Evolutionary conservation across 2,888 invertebrate genomes (phyloP), one percentile per base, ranked within the genome.

Genomic region (Acleris cristana): DNA sequence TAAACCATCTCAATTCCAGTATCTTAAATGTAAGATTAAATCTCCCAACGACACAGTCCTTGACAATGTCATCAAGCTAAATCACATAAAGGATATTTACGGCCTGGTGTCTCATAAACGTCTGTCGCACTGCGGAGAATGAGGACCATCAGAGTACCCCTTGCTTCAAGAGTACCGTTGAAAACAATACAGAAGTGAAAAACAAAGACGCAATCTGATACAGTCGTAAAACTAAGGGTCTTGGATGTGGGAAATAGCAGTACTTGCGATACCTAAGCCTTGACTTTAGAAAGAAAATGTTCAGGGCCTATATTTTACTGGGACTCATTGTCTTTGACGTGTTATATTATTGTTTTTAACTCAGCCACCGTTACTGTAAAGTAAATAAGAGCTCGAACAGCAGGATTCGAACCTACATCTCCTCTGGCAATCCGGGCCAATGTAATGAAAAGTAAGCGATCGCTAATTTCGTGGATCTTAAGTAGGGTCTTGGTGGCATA

Each of bases 41-140:
- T 18, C n/a, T 18, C 8, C n/a, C n/a, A 48, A 48, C 16, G 48
- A 48, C 6, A 4, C 14, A 18, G 7, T n/a, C 18, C 48, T 48
- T 48, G 18, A 48, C 48, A 48, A 51, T n/a, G 23, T 23, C 21
- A 58, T 52, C 12, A 19, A 56, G 44, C 21, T 16, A 44, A 63
- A 21, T 44, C n/a, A 56, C 48, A 56, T 56, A 34, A 56, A 14
- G 34, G 56, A 34, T 48, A 40, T 55, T 64, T 64, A 56, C 56
- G 49, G 40, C 63, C 48, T 63, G 18, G n/a, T 56, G 40, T 64
- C 63, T 40, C 51, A 64, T 64, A 56, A 64, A 64, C 49, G 55
- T 56, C 55, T 63, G 63, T 51, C 63, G 63, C 63, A 64, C 5
- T 64, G 63, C 63, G 63, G 56, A 34, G 21, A 34, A 14, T 49